Conservation (phyloP, 2,113 vertebrate genomes). For the Cromileptes altivelis region DNA sequence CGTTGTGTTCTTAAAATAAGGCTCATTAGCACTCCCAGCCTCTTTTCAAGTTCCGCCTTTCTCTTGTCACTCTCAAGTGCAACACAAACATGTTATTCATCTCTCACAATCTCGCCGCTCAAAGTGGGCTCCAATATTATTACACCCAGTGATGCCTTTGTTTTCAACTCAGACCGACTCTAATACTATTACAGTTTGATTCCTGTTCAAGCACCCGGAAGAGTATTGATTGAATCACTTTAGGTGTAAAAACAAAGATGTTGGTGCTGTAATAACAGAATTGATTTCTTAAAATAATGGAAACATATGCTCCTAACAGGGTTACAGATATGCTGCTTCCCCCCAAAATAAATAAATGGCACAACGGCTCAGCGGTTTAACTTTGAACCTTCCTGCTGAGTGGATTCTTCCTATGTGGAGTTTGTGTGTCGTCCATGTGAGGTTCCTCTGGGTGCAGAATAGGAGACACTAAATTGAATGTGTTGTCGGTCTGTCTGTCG, state of each 20-base stretch:
- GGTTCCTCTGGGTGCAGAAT: not conserved
- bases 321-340: conserved; percentile 7
- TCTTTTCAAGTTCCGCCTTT: conserved; percentile 80
- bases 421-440: not conserved
- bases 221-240: conserved; percentile 30
- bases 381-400: not conserved
- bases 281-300: conserved; percentile 37
- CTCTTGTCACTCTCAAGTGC: conserved; percentile 77
- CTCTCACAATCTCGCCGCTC: conserved; percentile 36
- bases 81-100: conserved; percentile 68
- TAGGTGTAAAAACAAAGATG: conserved; percentile 10
- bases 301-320: conserved; percentile 15
- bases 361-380: not conserved
- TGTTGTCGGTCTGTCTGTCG: not conserved
- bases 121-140: conserved; percentile 34
- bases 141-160: not conserved
- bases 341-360: not conserved
- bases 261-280: conserved; percentile 12
- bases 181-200: not conserved
- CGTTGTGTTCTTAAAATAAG: conserved; percentile 85
- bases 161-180: conserved; percentile 13
- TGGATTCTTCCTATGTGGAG: not conserved
- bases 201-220: not conserved
- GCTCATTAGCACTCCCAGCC: conserved; percentile 83
- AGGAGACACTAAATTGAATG: not conserved